These are phyloP conservation scores for Oeneis ivallda DNA, from an alignment of 2,888 invertebrate species.

Conservation along the genomic window DNA sequence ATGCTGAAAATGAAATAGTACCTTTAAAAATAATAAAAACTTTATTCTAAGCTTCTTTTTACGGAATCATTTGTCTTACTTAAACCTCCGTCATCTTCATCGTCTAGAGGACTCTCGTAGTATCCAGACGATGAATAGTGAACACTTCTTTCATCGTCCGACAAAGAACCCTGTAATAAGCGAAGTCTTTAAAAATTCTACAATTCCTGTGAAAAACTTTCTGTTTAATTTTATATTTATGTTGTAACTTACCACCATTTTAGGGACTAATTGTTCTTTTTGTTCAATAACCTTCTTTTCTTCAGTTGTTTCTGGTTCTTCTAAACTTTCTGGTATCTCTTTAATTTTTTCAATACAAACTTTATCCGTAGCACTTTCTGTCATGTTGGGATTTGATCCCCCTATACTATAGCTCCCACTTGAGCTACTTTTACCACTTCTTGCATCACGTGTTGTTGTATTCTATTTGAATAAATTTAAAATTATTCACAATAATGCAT, in stretches of 20 bases:
- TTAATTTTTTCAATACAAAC: constrained; percentile 57
- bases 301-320: constrained; percentile 45
- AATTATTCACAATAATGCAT: neutral
- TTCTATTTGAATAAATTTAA: constrained; percentile 42
- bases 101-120: constrained; percentile 88
- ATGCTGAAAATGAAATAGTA: constrained; percentile 55
- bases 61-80: constrained; percentile 53
- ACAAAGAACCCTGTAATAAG: constrained; percentile 78
- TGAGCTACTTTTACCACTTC: constrained; percentile 77
- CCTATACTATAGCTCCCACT: constrained; percentile 78
- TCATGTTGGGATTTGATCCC: constrained; percentile 73
- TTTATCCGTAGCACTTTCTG: constrained; percentile 60
- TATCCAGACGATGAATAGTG: constrained; percentile 89
- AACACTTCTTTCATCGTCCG: constrained; percentile 86
- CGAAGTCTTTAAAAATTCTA: neutral
- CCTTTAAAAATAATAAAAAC: constrained; percentile 27
- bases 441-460: constrained; percentile 52
- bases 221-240: neutral
- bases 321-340: constrained; percentile 54
- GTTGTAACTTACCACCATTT: constrained; percentile 68
- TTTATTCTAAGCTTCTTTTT: constrained; percentile 8
- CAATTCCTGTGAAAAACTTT: neutral
- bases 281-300: constrained; percentile 52
- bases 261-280: constrained; percentile 68
- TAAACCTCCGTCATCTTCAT: constrained; percentile 81